Evolutionary conservation across 2,113 vertebrate genomes (phyloP), one percentile per base, ranked within the genome.

Genomic region (Seriola aureovittata): DNA sequence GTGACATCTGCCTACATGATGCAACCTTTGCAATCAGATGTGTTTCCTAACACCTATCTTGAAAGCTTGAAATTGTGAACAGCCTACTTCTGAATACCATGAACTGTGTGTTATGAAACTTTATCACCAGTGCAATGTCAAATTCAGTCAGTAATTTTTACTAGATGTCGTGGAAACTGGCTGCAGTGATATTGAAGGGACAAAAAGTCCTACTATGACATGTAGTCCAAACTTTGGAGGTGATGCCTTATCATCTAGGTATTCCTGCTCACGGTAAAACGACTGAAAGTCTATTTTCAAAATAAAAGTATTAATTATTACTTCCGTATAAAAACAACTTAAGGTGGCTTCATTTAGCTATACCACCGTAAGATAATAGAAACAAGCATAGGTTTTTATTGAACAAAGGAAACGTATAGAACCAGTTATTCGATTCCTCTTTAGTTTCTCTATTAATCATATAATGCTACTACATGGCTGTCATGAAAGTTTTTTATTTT

Each of bases 301-400:
- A 84, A 6, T 85, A 86, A 88, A 84, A 57, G 44, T 46, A 63
- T 1, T 0, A 48, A 25, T 12, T 11, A 9, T 23, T 13, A n/a
- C n/a, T 38, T 58, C 8, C 13, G 14, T 8, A 7, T 38, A 38
- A 38, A 38, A 38, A 38, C 38, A 38, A 6, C 38, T 38, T 38
- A 8, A 38, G 6, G 38, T 38, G 8, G 8, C 5, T 38, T 38
- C 5, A 38, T 8, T 38, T 38, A 8, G 38, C 38, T 38, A 50
- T 7, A 8, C 11, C 0, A 64, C 8, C 0, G 29, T 17, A 13
- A n/a, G 1, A 66, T 2, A 46, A 29, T 3, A 38, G 2, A 12
- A 17, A 16, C 19, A 44, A 32, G 0, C 1, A 25, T 32, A 0
- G 21, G 38, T n/a, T 16, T 40, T 21, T 40, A 19, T 5, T 9